These are phyloP conservation scores for Mylabris phalerata DNA, from an alignment of 1,140 invertebrate species.

Conservation along the genomic window DNA sequence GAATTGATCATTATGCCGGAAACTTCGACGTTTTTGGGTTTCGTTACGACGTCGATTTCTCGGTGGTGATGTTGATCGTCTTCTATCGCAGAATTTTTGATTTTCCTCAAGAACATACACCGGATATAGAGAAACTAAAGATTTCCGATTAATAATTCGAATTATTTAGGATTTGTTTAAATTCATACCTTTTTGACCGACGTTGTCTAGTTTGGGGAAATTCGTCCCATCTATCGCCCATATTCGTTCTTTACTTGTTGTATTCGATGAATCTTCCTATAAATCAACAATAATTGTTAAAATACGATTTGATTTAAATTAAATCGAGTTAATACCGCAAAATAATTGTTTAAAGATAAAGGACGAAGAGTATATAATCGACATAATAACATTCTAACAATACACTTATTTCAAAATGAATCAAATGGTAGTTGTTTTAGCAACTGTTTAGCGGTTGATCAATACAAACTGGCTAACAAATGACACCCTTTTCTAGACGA, in stretches of 20 bases:
- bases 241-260: constrained; percentile 22
- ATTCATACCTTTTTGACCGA: constrained; percentile 8
- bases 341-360: constrained; percentile 25
- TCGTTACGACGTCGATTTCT: constrained; percentile 1
- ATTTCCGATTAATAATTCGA: too few species aligned
- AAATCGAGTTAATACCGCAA: not conserved
- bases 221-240: constrained; percentile 31
- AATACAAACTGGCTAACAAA: not conserved
- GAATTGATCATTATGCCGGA: constrained; percentile 13
- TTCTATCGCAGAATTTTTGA: not conserved
- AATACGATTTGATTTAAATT: not conserved
- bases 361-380: constrained; percentile 31
- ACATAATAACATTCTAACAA: constrained; percentile 32
- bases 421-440: too few species aligned
- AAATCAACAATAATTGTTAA: constrained; percentile 3
- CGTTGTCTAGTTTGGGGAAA: constrained; percentile 18
- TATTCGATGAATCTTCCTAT: constrained; percentile 23
- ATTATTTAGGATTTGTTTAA: not conserved
- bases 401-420: too few species aligned
- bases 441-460: not conserved
- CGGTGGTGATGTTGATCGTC: constrained; percentile 29
- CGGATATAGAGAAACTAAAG: constrained; percentile 1
- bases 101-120: constrained; percentile 1
- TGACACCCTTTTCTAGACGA: too few species aligned
- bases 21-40: constrained; percentile 4